phyloP scores from a whole-genome alignment of 1,140 invertebrate genomes.

The Lysiphlebus fabarum region DNA sequence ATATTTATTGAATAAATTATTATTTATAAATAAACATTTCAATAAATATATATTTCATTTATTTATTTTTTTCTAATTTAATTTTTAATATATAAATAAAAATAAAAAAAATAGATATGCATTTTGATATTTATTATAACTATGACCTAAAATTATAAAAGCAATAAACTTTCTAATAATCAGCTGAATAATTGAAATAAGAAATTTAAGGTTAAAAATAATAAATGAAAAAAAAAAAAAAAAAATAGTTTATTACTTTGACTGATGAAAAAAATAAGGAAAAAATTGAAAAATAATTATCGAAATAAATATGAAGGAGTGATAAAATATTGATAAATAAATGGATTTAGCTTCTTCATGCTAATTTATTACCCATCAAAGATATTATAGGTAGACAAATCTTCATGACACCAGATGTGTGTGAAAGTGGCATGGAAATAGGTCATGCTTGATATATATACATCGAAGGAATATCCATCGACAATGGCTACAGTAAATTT shows the following conservation, averaged over 20 bases:
- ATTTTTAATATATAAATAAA: no score
- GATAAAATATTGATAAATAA: not conserved
- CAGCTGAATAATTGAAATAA: not conserved
- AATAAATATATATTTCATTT: no score
- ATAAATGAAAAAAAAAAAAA: no score
- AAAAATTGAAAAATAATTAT: not conserved
- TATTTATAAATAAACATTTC: not conserved
- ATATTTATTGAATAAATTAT: not conserved
- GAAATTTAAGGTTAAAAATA: no score
- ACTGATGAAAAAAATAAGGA: not conserved
- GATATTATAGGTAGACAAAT: constrained; percentile 31
- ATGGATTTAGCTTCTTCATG: not conserved
- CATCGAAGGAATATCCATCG: constrained; percentile 23
- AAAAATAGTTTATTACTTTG: no score
- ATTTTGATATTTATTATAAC: not conserved
- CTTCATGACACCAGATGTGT: constrained; percentile 35
- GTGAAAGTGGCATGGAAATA: constrained; percentile 42
- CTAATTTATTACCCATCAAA: constrained; percentile 18
- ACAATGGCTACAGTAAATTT: constrained; percentile 1
- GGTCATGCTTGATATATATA: constrained; percentile 32
- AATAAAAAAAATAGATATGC: no score
- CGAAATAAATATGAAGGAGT: not conserved
- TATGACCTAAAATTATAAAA: constrained; percentile 24
- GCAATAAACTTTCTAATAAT: constrained; percentile 29
- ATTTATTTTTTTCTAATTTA: no score